Base-by-base conservation (phyloP, 2,888 invertebrate species). In the Tinea trinotella region DNA sequence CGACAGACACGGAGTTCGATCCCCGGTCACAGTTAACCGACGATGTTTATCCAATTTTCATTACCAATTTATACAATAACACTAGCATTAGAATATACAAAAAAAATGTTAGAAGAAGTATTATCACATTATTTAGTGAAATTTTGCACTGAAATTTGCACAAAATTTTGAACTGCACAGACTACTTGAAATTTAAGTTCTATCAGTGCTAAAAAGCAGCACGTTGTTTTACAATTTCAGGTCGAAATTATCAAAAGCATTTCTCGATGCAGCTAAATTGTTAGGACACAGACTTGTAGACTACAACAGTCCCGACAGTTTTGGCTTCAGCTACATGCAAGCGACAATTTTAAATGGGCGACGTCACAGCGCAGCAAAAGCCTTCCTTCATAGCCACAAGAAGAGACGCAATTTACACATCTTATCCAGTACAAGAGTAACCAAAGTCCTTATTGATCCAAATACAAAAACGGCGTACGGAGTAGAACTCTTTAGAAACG, bases 241-340 rank as follows among this genome's bases (percentile, higher is more conserved):
- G 56, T 75, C 84, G 1, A 79, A 88, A 62, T 77, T 93, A 1
- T 89, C 91, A 0, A 87, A 89, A 35, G 90, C 91, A 0, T 90
- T 93, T 62, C 71, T 94, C 4, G 80, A 90, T 44, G 90, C 91
- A 0, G 90, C 89, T 0, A 72, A 84, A 56, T 80, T 91, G 59
- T 75, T 89, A 53, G 93, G 93, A 0, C 86, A 91, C 57, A 86
- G 88, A 1, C 77, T 88, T 60, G 88, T 90, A 3, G 93, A 94
- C 67, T 92, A 93, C 68, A 93, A 93, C 68, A 90, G 90, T 59
- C 89, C 89, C 0, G 83, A 88, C 52, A 75, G 83, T 10, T 90
- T 89, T 18, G 92, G 91, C 17, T 88, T 90, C 61, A 84, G 68
- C 59, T 74, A 74, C 56, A 76, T 82, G 52, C 82, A 83, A 62